These are phyloP conservation scores for Volucella zonaria DNA, from an alignment of 2,888 invertebrate species.

Conservation along the genomic window DNA sequence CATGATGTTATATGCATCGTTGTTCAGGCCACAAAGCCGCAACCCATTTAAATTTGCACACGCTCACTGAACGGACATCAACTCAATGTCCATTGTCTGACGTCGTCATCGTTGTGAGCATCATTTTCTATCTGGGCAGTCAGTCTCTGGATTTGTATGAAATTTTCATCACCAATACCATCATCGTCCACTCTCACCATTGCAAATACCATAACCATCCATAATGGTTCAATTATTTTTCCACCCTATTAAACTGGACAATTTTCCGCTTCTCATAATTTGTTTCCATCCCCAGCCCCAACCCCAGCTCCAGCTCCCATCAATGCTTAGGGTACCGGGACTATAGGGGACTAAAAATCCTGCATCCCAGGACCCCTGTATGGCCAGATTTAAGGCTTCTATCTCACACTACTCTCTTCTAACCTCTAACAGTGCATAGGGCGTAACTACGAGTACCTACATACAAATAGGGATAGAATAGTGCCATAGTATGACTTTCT, in stretches of 20 bases:
- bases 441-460: neutral
- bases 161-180: constrained; percentile 34
- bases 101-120: constrained; percentile 6
- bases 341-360: constrained; percentile 4
- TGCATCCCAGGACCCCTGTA: too few species aligned
- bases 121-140: constrained; percentile 14
- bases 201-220: constrained; percentile 57
- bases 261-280: constrained; percentile 72
- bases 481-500: constrained; percentile 8
- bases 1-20: constrained; percentile 37
- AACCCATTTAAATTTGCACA: constrained; percentile 55
- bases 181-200: constrained; percentile 1
- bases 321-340: neutral
- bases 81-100: constrained; percentile 54
- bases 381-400: too few species aligned
- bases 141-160: constrained; percentile 27
- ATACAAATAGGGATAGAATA: constrained; percentile 13
- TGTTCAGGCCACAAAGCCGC: constrained; percentile 39
- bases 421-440: neutral
- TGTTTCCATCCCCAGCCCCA: constrained; percentile 13
- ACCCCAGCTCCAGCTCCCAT: neutral
- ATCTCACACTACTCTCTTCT: neutral
- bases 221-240: constrained; percentile 88
- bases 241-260: constrained; percentile 90
- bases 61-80: constrained; percentile 57